Percentiles rank a stretch among this genome's conserved stretches.
Conservation (phyloP, 2,797 vertebrate genomes). For the Enteromius trimaculatus region DNA sequence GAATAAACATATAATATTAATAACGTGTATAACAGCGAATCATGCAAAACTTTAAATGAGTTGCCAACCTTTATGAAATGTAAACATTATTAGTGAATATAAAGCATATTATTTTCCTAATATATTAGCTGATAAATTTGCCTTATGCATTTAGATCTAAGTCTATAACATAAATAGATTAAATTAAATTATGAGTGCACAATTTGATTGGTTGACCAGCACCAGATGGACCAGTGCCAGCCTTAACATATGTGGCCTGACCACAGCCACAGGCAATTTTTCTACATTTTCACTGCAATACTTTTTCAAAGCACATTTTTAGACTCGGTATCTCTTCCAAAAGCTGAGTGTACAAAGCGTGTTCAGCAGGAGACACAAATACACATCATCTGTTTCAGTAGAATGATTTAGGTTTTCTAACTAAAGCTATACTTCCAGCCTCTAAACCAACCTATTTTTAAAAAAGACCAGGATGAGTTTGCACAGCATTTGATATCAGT, state of each 20-base stretch:
- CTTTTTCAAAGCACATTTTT: not conserved
- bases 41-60: not conserved
- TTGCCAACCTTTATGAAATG: not conserved
- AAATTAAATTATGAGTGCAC: not conserved
- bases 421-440: conserved; percentile 5
- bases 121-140: not conserved
- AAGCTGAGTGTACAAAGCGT: conserved; percentile 10
- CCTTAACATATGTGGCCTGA: not conserved
- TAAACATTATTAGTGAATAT: not conserved
- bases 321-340: not conserved
- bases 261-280: not conserved
- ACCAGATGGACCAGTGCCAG: not conserved
- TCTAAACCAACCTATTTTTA: conserved; percentile 19
- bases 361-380: conserved; percentile 34
- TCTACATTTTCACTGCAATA: not conserved
- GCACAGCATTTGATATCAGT: conserved; percentile 17
- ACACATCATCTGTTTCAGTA: conserved; percentile 22
- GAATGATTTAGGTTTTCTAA: conserved; percentile 30
- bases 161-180: not conserved
- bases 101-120: not conserved
- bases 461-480: conserved; percentile 7
- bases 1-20: not conserved
- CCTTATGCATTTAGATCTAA: not conserved
- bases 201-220: not conserved
- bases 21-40: conserved; percentile 39